These are phyloP conservation scores for Elephantulus edwardii DNA, from an alignment of 2,113 vertebrate genomes.

Conservation along the genomic window DNA sequence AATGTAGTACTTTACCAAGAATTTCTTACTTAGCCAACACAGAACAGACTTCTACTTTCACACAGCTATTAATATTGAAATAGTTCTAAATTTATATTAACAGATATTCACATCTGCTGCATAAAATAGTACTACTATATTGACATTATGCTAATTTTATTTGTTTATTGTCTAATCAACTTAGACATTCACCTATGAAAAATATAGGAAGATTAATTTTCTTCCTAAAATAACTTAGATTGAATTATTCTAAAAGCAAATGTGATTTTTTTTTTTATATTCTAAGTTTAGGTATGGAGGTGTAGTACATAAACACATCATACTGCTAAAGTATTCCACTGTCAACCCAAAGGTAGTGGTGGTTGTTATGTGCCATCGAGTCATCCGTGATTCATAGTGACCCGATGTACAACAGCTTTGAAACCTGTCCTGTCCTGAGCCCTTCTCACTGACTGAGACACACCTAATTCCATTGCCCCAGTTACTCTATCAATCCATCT, in stretches of 20 bases:
- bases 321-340: too few relatives aligned
- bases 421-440: too few relatives aligned
- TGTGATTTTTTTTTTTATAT: too few relatives aligned
- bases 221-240: neutral
- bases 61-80: slow-evolving; percentile 27
- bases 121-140: neutral
- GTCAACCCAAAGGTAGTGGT: too few relatives aligned
- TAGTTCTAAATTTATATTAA: neutral
- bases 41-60: neutral
- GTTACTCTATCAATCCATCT: neutral
- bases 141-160: neutral
- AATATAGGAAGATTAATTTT: neutral
- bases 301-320: too few relatives aligned
- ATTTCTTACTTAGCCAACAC: neutral
- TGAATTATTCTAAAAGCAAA: slow-evolving; percentile 15
- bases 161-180: slow-evolving; percentile 32
- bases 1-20: neutral
- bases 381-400: too few relatives aligned
- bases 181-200: neutral
- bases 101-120: neutral
- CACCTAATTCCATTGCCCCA: neutral
- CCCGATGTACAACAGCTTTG: too few relatives aligned
- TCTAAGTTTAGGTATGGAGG: too few relatives aligned
- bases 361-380: too few relatives aligned
- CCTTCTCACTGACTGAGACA: neutral